Base-by-base conservation (phyloP, 1,140 invertebrate species). In the Bombus pyrosoma region DNA sequence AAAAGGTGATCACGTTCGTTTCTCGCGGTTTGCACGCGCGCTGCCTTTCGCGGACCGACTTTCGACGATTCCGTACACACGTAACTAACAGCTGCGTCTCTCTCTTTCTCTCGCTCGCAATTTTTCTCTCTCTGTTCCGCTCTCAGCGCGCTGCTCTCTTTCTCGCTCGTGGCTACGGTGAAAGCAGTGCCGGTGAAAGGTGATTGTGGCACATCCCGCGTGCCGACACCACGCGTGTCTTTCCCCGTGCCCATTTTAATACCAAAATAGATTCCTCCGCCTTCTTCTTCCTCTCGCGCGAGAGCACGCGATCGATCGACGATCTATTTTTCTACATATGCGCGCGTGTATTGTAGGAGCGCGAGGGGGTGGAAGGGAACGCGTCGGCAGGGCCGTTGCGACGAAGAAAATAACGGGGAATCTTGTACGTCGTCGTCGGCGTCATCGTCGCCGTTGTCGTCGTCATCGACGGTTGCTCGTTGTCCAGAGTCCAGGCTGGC, bases 21-120 rank as follows among this genome's bases (percentile, higher is more conserved):
- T 88, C 87, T 87, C 81, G 87, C 89, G 87, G 79, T 85, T 10
- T 81, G 59, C 83, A 85, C 41, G 37, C 73, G 69, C 81, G 75
- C 75, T 78, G 59, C 86, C 86, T 87, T 87, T 87, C 81, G 85
- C 66, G 85, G n/a, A 79, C 57, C 86, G 86, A 91, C 90, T 90
- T 91, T 91, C 90, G 81, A 76, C 37, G 57, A 12, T 81, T 34
- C 41, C 73, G 62, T 77, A 62, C 69, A 62, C 69, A 41, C 68
- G 76, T 86, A 82, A 84, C 86, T 75, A 87, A 68, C 86, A 86
- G 83, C 66, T 84, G 77, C 85, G 41, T 81, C 53, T 62, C 41
- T 84, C 76, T 90, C 84, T 88, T 83, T 91, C 80, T 87, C 84
- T 68, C 83, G 85, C 78, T 82, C 47, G 82, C 83, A 82, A 57